phyloP scores from a whole-genome alignment of 2,888 invertebrate species.

The Digitonthophagus gazella region DNA sequence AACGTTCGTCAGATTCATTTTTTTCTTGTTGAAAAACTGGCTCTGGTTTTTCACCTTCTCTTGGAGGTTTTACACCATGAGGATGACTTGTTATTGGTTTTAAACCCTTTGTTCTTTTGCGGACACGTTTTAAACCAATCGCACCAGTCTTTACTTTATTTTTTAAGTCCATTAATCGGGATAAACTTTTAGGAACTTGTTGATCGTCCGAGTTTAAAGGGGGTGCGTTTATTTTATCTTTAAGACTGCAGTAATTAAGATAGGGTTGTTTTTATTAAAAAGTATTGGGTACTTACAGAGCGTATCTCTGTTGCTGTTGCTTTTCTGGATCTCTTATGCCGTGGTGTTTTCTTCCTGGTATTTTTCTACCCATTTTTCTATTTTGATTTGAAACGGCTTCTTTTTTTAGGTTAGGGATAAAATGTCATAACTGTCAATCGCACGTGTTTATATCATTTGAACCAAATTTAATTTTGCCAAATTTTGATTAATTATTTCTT shows the following conservation, averaged over 20 bases:
- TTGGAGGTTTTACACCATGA: conserved; percentile 31
- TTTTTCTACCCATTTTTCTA: conserved; percentile 68
- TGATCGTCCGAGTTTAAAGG: conserved; percentile 70
- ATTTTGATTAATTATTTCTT: too few species aligned
- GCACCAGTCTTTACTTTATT: conserved; percentile 52
- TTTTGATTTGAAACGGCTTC: not conserved
- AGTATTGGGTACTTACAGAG: conserved; percentile 56
- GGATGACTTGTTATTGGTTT: conserved; percentile 23
- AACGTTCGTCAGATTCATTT: conserved; percentile 44
- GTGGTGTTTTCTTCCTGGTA: conserved; percentile 76
- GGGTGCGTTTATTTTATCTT: conserved; percentile 72
- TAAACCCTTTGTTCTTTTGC: conserved; percentile 18
- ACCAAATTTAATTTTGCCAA: too few species aligned
- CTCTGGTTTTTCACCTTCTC: conserved; percentile 51
- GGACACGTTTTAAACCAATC: conserved; percentile 44
- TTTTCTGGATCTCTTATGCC: conserved; percentile 75
- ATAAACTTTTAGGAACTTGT: conserved; percentile 70
- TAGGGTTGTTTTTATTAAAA: conserved; percentile 18
- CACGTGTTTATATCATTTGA: not conserved
- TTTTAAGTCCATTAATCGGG: conserved; percentile 61
- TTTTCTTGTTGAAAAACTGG: conserved; percentile 59
- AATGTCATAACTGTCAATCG: not conserved
- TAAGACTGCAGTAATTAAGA: conserved; percentile 56
- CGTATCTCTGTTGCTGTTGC: conserved; percentile 63
- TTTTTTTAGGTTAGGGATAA: not conserved